Conservation (phyloP, 2,888 invertebrate species). For the Trichopoda pennipes region DNA sequence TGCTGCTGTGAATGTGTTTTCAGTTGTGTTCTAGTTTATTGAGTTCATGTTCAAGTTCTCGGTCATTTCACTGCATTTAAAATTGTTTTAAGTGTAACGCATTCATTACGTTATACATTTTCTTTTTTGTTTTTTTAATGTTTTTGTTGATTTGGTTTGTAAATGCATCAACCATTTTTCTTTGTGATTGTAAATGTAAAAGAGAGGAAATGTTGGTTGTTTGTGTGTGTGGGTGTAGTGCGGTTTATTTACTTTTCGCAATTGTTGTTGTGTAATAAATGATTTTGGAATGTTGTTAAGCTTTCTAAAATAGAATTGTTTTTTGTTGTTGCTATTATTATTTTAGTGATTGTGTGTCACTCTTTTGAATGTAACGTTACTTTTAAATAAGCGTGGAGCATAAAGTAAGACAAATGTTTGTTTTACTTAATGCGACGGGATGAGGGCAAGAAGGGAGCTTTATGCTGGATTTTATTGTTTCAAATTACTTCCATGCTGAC, state of each 20-base stretch:
- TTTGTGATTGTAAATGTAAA: slow-evolving; percentile 3
- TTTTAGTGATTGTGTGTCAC: slow-evolving; percentile 8
- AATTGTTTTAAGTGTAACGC: slow-evolving; percentile 59
- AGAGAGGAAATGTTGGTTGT: slow-evolving; percentile 2
- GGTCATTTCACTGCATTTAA: slow-evolving; percentile 60
- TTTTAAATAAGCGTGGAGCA: slow-evolving; percentile 32
- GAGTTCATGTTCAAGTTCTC: slow-evolving; percentile 68
- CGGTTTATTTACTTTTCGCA: slow-evolving; percentile 36
- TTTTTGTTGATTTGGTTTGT: too few species aligned
- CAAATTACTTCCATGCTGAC: slow-evolving; percentile 24
- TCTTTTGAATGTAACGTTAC: slow-evolving; percentile 23
- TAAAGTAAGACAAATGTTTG: slow-evolving; percentile 18
- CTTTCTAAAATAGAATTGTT: slow-evolving; percentile 58
- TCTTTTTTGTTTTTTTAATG: slow-evolving; percentile 13
- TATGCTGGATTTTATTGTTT: slow-evolving; percentile 2
- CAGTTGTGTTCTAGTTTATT: slow-evolving; percentile 50
- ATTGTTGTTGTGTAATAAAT: slow-evolving; percentile 60
- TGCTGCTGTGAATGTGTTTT: neutral
- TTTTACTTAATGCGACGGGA: neutral
- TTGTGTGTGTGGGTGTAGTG: slow-evolving; percentile 48
- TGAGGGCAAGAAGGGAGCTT: neutral
- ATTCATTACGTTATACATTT: slow-evolving; percentile 22
- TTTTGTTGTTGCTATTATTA: neutral
- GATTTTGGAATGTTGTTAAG: slow-evolving; percentile 62
- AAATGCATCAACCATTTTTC: slow-evolving; percentile 48